These are phyloP conservation scores for Plecotus auritus DNA, from an alignment of 2,113 vertebrate genomes.

Conservation along the genomic window DNA sequence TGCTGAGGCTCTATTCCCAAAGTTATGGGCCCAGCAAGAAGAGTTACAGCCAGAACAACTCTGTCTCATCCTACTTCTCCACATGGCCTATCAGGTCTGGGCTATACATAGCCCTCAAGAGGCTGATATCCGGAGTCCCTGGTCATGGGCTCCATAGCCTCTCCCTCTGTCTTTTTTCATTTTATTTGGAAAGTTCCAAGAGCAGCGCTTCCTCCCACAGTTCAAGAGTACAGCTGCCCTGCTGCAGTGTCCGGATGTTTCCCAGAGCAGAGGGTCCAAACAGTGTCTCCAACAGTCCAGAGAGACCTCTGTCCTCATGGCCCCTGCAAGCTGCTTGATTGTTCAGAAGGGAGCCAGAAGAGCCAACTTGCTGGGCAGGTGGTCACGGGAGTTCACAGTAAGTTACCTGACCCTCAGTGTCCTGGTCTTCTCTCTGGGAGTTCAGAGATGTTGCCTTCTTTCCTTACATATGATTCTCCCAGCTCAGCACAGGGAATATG, in stretches of 20 bases:
- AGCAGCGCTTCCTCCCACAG: constrained; percentile 65
- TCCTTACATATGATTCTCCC: constrained; percentile 65
- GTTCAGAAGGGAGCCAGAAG: constrained; percentile 34
- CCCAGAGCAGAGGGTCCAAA: constrained; percentile 54
- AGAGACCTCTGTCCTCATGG: constrained; percentile 57
- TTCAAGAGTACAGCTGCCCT: constrained; percentile 72
- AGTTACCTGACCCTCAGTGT: constrained; percentile 51
- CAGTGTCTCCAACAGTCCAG: not conserved
- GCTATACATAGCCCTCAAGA: not conserved
- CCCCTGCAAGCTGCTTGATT: constrained; percentile 43
- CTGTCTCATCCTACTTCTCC: not conserved
- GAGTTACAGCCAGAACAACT: not conserved
- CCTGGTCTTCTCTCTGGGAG: constrained; percentile 56
- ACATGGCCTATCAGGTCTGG: not conserved
- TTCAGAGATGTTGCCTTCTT: not conserved
- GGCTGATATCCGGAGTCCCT: not conserved
- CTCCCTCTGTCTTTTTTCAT: not conserved
- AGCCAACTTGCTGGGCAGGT: constrained; percentile 46
- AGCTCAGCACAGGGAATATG: not conserved
- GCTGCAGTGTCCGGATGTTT: constrained; percentile 44
- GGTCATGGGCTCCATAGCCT: constrained; percentile 32
- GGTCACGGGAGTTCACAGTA: constrained; percentile 52
- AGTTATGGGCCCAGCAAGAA: not conserved
- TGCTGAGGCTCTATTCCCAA: accelerated
- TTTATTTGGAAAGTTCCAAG: constrained; percentile 73